A percentile compares a stretch with the other conserved stretches of the same genome.
Evolutionary conservation across 2,113 vertebrate genomes (phyloP).

Genomic region (crab-eating macaque (Macaca fascicularis)): T2T-MFA8v1.1 NC_088390.1:76299001-76299500

Average conservation of each 20-base stretch:
- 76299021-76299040: neutral
- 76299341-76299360: neutral
- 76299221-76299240: neutral
- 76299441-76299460: neutral
- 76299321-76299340: neutral
- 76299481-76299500: neutral
- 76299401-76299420: neutral
- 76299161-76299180: neutral
- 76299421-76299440: too few relatives aligned
- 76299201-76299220: neutral
- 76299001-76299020: neutral
- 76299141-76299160: neutral
- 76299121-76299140: neutral
- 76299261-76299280: neutral
- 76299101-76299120: neutral
- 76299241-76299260: neutral
- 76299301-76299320: neutral
- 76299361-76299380: neutral
- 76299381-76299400: neutral
- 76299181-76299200: neutral
- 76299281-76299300: neutral
- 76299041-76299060: neutral
- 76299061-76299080: neutral
- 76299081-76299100: neutral
- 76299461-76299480: neutral